Conservation (phyloP, 2,888 invertebrate genomes). For the Cryptophagus acutangulus region DNA sequence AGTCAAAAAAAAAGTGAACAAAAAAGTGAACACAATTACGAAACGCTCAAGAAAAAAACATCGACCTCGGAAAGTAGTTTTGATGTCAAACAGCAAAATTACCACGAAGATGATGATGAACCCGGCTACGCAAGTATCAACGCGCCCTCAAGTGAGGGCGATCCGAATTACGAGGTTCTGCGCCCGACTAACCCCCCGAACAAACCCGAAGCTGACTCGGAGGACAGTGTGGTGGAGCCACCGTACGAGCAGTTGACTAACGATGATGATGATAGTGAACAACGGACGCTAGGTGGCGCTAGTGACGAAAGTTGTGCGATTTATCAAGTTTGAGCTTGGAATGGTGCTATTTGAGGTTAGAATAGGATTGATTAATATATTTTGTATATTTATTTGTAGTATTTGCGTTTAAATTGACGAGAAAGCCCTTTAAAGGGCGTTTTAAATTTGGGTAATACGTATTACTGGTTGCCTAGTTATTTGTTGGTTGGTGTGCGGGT, state of each 20-base stretch:
- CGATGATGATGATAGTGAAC: slow-evolving; percentile 31
- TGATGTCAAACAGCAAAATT: slow-evolving; percentile 42
- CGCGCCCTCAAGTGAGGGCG: slow-evolving; percentile 58
- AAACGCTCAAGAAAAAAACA: slow-evolving; percentile 57
- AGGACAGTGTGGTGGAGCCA: slow-evolving; percentile 34
- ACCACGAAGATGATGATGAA: slow-evolving; percentile 26
- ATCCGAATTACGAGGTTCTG: slow-evolving; percentile 72
- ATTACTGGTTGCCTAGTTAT: no score
- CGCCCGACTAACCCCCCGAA: slow-evolving; percentile 39
- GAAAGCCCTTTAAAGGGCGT: no score
- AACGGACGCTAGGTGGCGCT: no score
- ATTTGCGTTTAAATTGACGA: no score
- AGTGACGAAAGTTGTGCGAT: no score
- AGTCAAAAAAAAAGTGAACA: slow-evolving; percentile 27
- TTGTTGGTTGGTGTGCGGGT: no score
- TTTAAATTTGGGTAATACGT: no score
- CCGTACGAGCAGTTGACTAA: slow-evolving; percentile 35
- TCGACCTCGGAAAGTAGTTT: slow-evolving; percentile 31
- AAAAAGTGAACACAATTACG: slow-evolving; percentile 54
- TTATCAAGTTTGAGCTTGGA: no score
- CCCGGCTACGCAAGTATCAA: slow-evolving; percentile 47
- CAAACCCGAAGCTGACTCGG: slow-evolving; percentile 28
- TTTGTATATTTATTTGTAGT: no score
- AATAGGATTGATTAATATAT: no score
- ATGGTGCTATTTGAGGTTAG: no score